These are phyloP conservation scores for Phyllostomus hastatus DNA, from an alignment of 2,113 vertebrate genomes.

Conservation along the genomic window DNA sequence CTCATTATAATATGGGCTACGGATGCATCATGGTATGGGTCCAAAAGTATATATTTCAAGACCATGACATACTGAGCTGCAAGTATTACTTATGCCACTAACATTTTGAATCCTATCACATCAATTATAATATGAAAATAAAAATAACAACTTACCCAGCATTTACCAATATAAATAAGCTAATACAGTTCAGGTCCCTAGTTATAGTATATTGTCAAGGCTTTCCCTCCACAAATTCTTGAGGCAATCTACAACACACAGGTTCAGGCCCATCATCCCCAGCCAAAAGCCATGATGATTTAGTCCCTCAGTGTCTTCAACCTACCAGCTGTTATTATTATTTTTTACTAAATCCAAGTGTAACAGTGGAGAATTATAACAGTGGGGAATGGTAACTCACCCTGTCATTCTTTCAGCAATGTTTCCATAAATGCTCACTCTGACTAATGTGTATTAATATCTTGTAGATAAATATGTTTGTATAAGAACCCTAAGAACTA, in stretches of 20 bases:
- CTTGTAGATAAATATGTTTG: too few relatives aligned
- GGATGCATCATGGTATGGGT: background rate
- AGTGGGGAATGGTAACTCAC: too few relatives aligned
- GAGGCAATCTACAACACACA: background rate
- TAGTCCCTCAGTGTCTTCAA: background rate
- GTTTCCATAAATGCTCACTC: too few relatives aligned
- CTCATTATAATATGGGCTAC: background rate
- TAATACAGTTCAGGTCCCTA: background rate
- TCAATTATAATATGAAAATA: background rate
- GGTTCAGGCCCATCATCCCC: rapidly evolving
- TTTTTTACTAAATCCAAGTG: background rate
- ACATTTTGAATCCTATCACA: background rate
- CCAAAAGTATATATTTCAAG: background rate
- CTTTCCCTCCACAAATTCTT: background rate
- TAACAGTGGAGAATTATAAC: too few relatives aligned
- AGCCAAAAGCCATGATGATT: background rate
- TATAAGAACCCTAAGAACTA: too few relatives aligned
- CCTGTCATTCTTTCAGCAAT: too few relatives aligned
- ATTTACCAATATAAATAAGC: background rate
- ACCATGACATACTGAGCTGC: background rate
- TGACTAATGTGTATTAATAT: too few relatives aligned
- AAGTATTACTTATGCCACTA: background rate
- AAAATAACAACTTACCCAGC: background rate
- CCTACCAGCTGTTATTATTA: background rate
- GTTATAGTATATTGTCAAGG: background rate